phyloP scores from a whole-genome alignment of 2,888 invertebrate species.

The Melanostoma mellinum region DNA sequence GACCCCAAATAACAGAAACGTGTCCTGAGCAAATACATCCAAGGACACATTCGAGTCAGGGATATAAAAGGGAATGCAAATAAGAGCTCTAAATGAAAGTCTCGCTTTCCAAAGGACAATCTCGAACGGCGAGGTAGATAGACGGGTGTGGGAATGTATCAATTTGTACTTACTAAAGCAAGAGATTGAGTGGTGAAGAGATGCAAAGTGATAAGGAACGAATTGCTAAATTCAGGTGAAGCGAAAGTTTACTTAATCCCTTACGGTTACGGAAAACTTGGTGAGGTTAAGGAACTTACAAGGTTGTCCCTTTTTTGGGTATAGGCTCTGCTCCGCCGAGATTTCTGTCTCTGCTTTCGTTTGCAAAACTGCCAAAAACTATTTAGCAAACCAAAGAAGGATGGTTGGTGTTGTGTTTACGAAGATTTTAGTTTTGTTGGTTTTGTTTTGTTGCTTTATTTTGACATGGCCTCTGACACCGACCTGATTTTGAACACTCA shows the following conservation, averaged over 20 bases:
- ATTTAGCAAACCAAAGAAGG: no score
- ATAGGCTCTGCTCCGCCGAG: background rate
- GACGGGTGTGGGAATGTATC: background rate
- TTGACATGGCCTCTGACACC: background rate
- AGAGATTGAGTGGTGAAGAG: background rate
- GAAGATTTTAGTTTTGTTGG: no score
- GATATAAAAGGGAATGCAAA: conserved; percentile 18
- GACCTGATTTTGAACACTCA: background rate
- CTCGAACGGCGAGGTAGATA: background rate
- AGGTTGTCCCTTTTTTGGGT: background rate
- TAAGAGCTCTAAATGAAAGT: conserved; percentile 25
- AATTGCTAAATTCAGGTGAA: background rate
- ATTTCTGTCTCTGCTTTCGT: no score
- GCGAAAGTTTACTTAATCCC: background rate
- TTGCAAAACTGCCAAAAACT: no score
- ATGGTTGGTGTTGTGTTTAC: no score
- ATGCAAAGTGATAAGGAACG: background rate
- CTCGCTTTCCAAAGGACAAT: conserved; percentile 12
- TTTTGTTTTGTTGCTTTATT: background rate
- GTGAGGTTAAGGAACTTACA: background rate
- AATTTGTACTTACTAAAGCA: background rate
- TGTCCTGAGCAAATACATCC: conserved; percentile 3
- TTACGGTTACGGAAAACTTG: background rate
- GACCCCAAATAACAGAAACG: conserved; percentile 4
- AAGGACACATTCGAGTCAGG: background rate